Evolutionary conservation across 2,888 invertebrate species (phyloP).

Genomic region (Aspidiotus rigidus): DNA sequence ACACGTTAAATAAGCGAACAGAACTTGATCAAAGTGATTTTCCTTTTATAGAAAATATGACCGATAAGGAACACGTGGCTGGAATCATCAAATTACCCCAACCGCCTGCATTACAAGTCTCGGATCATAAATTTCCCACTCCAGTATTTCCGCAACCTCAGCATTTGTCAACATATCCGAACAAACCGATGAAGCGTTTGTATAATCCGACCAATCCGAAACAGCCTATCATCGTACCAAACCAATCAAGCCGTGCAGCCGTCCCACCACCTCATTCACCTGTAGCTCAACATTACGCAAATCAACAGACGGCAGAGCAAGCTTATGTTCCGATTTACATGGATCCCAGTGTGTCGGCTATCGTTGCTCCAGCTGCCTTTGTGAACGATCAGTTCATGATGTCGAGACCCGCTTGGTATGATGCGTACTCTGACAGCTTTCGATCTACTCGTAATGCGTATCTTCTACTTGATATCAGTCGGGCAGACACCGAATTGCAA

Average conservation of each 20-base stretch:
- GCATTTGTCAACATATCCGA: slow-evolving; percentile 28
- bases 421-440: slow-evolving; percentile 51
- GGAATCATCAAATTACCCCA: slow-evolving; percentile 37
- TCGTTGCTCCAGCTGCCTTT: background rate
- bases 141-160: slow-evolving; percentile 12
- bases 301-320: slow-evolving; percentile 21
- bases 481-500: slow-evolving; percentile 59
- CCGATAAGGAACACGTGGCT: slow-evolving; percentile 41
- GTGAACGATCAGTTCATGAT: slow-evolving; percentile 29
- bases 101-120: slow-evolving; percentile 14
- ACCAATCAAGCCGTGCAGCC: slow-evolving; percentile 41
- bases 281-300: slow-evolving; percentile 18
- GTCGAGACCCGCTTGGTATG: slow-evolving; percentile 51
- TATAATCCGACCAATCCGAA: slow-evolving; percentile 58
- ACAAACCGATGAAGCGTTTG: slow-evolving; percentile 47
- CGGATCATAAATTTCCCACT: slow-evolving; percentile 33
- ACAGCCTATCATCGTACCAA: slow-evolving; percentile 55
- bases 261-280: slow-evolving; percentile 43
- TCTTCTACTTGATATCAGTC: slow-evolving; percentile 56
- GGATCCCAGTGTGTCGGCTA: slow-evolving; percentile 20
- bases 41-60: background rate
- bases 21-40: background rate
- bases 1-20: no score
- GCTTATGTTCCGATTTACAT: slow-evolving; percentile 26
- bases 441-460: slow-evolving; percentile 54